Conservation (phyloP, 2,888 invertebrate species). For the Cerastoderma edule region DNA sequence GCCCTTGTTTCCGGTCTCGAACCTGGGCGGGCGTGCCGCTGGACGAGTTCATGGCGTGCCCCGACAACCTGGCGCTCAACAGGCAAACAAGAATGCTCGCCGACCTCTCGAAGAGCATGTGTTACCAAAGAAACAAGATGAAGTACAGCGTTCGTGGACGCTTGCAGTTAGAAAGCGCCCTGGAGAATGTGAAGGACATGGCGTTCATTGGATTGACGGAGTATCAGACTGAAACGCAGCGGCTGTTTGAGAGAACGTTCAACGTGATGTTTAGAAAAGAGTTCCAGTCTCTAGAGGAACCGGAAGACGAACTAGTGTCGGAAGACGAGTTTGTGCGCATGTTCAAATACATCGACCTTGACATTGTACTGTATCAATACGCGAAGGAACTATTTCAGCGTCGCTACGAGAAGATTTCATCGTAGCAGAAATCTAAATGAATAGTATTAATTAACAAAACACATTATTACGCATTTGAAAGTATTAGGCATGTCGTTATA, state of each 20-base stretch:
- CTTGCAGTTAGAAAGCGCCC: slow-evolving; percentile 40
- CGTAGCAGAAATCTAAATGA: not conserved
- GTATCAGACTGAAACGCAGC: slow-evolving; percentile 42
- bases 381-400: slow-evolving; percentile 44
- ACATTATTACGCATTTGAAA: not conserved
- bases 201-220: slow-evolving; percentile 53
- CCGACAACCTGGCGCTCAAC: slow-evolving; percentile 56
- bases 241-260: slow-evolving; percentile 55
- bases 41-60: slow-evolving; percentile 53
- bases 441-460: not conserved
- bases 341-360: slow-evolving; percentile 52
- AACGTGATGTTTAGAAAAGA: slow-evolving; percentile 43
- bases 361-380: slow-evolving; percentile 52
- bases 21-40: slow-evolving; percentile 52
- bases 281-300: slow-evolving; percentile 35
- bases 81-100: slow-evolving; percentile 60
- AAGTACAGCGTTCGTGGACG: slow-evolving; percentile 5
- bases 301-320: slow-evolving; percentile 34
- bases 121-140: slow-evolving; percentile 43
- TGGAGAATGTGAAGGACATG: slow-evolving; percentile 43
- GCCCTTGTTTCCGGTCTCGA: slow-evolving; percentile 46
- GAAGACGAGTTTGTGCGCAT: slow-evolving; percentile 49
- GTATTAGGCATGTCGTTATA: not conserved
- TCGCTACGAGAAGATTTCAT: not conserved
- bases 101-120: slow-evolving; percentile 47